A percentile compares a stretch with the other conserved stretches of the same genome.
These are phyloP conservation scores for Arizona elegans DNA, from an alignment of 2,113 vertebrate genomes.

Conservation along the genomic window DNA sequence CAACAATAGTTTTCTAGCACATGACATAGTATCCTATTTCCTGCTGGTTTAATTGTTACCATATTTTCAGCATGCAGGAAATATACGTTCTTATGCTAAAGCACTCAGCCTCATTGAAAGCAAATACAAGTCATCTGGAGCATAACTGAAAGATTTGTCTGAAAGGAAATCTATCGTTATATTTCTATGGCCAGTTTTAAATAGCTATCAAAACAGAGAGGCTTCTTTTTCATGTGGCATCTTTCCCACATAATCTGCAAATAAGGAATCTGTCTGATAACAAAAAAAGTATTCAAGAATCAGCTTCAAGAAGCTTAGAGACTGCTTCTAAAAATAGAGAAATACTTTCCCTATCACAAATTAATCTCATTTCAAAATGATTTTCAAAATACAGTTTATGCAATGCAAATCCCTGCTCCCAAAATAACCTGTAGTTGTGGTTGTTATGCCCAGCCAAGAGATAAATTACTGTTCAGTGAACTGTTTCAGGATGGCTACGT, in stretches of 20 bases:
- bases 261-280: constrained; percentile 55
- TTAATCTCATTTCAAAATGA: constrained; percentile 69
- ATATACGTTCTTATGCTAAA: constrained; percentile 54
- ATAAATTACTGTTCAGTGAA: constrained; percentile 67
- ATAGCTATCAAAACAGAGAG: constrained; percentile 56
- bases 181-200: constrained; percentile 61
- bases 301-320: constrained; percentile 52
- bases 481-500: constrained; percentile 51
- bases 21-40: background rate
- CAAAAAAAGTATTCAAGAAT: constrained; percentile 55
- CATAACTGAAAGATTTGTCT: constrained; percentile 58
- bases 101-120: constrained; percentile 63
- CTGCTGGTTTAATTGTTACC: constrained; percentile 57
- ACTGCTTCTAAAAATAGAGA: constrained; percentile 62
- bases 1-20: constrained; percentile 29
- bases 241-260: constrained; percentile 49
- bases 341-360: constrained; percentile 62
- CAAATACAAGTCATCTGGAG: constrained; percentile 59
- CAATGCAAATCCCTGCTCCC: constrained; percentile 61
- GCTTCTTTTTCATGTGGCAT: constrained; percentile 54
- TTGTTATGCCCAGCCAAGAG: constrained; percentile 58
- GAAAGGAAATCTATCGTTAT: constrained; percentile 60
- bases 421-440: constrained; percentile 63
- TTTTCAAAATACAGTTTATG: constrained; percentile 66
- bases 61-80: constrained; percentile 52